These are phyloP conservation scores for Thereva nobilitata DNA, from an alignment of 2,888 invertebrate species.

Conservation along the genomic window DNA sequence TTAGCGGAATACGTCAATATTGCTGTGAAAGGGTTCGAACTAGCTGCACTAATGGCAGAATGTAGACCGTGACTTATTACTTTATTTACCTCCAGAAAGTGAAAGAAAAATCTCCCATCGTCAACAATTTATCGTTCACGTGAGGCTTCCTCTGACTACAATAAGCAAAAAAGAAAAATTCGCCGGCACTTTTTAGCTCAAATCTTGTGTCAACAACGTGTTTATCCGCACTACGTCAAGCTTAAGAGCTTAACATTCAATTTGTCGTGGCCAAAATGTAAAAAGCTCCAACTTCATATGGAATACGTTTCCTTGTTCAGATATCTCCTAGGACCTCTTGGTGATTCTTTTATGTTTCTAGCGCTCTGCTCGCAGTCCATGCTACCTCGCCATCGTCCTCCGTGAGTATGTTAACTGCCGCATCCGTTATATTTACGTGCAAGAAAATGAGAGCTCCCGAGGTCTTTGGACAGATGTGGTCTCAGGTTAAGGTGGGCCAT, in stretches of 20 bases:
- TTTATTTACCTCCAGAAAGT: too few relatives aligned
- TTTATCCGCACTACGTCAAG: constrained; percentile 33
- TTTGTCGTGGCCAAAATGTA: constrained; percentile 32
- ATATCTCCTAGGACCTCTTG: neutral
- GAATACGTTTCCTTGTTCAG: constrained; percentile 1
- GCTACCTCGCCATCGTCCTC: constrained; percentile 1
- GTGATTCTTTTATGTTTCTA: neutral
- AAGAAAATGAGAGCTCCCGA: constrained; percentile 1
- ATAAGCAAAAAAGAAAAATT: constrained; percentile 2
- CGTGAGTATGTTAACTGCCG: neutral
- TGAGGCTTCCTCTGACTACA: neutral
- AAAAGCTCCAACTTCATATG: constrained; percentile 19
- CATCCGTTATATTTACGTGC: constrained; percentile 11
- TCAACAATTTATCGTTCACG: too few relatives aligned
- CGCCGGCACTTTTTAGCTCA: constrained; percentile 20
- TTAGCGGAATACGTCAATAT: too few relatives aligned
- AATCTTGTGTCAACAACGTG: constrained; percentile 35
- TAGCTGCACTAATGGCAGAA: too few relatives aligned
- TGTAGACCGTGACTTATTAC: too few relatives aligned
- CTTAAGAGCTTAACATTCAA: constrained; percentile 34
- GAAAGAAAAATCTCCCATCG: too few relatives aligned
- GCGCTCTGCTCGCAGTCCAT: neutral
- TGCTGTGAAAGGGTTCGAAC: too few relatives aligned
- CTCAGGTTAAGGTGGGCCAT: constrained; percentile 28
- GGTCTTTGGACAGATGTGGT: constrained; percentile 9